phyloP scores from a whole-genome alignment of 2,797 vertebrate genomes.

The Chromobotia macracanthus region DNA sequence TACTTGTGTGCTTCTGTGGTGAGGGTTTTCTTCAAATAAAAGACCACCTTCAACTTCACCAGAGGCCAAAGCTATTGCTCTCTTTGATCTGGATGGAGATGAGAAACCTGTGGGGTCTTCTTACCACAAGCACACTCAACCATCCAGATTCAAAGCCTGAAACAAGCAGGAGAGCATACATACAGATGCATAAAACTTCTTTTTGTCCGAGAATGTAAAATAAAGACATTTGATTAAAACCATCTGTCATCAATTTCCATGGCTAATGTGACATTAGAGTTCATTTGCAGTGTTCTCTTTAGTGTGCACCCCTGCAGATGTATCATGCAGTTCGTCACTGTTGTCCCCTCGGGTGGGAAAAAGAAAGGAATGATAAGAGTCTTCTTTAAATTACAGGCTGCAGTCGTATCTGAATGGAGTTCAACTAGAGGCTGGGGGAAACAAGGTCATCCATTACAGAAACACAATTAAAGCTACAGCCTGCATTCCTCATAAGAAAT shows the following conservation, averaged over 20 bases:
- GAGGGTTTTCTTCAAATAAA: constrained; percentile 32
- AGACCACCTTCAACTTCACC: constrained; percentile 48
- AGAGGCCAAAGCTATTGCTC: constrained; percentile 43
- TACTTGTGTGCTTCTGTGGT: constrained; percentile 38
- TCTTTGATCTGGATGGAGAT: constrained; percentile 69
- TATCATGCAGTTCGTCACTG: constrained; percentile 58
- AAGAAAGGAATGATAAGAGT: constrained; percentile 74
- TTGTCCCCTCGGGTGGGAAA: constrained; percentile 66
- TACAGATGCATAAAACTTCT: constrained; percentile 2
- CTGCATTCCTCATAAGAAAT: constrained; percentile 66
- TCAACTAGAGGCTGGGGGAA: constrained; percentile 75
- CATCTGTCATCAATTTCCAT: constrained; percentile 15
- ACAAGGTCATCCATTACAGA: constrained; percentile 71
- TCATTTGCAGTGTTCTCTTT: neutral
- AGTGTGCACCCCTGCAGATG: neutral
- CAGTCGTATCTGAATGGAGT: constrained; percentile 73
- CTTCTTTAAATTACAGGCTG: constrained; percentile 79
- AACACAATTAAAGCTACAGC: constrained; percentile 54
- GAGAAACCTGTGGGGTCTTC: constrained; percentile 64
- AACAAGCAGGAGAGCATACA: constrained; percentile 39
- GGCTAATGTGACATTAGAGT: constrained; percentile 21
- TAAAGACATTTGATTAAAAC: constrained; percentile 4
- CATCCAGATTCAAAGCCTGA: constrained; percentile 54
- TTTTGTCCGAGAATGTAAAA: neutral
- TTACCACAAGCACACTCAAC: constrained; percentile 56